A percentile compares a stretch with the other conserved stretches of the same genome.
phyloP scores from a whole-genome alignment of 2,888 invertebrate genomes.

The Tetranychus truncatus region DNA sequence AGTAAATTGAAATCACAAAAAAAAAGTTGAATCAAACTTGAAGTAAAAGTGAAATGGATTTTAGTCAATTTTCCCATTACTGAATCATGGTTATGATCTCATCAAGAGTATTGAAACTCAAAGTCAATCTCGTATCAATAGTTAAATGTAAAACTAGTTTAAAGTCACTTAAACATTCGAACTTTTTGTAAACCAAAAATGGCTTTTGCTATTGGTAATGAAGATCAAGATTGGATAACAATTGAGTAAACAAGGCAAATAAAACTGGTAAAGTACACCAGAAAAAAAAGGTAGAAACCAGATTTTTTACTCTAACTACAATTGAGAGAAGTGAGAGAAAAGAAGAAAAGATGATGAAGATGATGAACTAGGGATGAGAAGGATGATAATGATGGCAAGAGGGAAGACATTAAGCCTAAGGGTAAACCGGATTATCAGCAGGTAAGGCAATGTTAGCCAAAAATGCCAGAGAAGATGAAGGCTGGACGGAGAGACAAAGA shows the following conservation, averaged over 20 bases:
- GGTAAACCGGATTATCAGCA: background rate
- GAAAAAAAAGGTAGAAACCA: background rate
- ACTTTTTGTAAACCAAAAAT: no score
- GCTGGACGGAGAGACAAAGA: background rate
- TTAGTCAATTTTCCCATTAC: no score
- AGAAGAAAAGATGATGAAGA: background rate
- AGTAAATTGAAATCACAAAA: no score
- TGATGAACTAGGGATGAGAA: background rate
- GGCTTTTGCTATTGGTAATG: no score
- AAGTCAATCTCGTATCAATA: no score
- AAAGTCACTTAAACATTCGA: no score
- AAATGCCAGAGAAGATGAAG: constrained; percentile 4
- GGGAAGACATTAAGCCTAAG: background rate
- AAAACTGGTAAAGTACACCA: background rate
- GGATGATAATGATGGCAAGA: background rate
- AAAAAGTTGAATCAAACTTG: no score
- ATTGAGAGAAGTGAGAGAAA: background rate
- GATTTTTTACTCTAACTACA: background rate
- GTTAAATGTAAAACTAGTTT: no score
- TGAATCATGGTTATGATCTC: no score
- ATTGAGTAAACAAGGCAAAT: background rate
- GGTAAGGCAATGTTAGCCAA: constrained; percentile 19
- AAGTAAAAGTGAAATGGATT: no score
- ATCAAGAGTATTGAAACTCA: no score
- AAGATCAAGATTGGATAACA: no score